A percentile compares a stretch with the other conserved stretches of the same genome.
phyloP scores from a whole-genome alignment of 1,140 invertebrate genomes.

The Diorhabda carinulata region DNA sequence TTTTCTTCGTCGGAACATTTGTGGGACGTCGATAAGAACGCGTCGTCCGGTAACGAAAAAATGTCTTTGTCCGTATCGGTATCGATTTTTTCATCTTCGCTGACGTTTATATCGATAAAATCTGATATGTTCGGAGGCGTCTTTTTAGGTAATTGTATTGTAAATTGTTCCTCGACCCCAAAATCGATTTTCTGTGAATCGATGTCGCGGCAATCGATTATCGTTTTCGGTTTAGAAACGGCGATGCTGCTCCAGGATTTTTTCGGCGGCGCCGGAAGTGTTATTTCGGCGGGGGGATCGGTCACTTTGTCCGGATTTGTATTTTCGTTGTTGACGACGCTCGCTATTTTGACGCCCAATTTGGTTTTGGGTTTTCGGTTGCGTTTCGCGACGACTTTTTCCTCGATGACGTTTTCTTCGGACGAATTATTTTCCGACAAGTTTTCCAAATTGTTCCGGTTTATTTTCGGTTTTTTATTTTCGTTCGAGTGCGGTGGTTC shows the following conservation, averaged over 20 bases:
- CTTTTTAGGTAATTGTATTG: conserved; percentile 29
- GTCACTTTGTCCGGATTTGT: conserved; percentile 21
- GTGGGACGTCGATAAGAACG: conserved; percentile 37
- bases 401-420: conserved; percentile 33
- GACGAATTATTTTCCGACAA: conserved; percentile 30
- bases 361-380: conserved; percentile 43
- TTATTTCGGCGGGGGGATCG: conserved; percentile 16
- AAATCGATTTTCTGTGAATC: conserved; percentile 23
- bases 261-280: conserved; percentile 29
- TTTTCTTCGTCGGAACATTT: conserved; percentile 44
- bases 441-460: conserved; percentile 4
- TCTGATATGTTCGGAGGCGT: conserved; percentile 22
- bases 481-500: conserved; percentile 14
- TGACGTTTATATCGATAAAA: conserved; percentile 31
- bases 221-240: conserved; percentile 25
- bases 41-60: conserved; percentile 3
- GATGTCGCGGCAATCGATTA: conserved; percentile 23
- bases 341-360: conserved; percentile 41
- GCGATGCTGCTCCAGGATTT: conserved; percentile 39
- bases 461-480: conserved; percentile 17
- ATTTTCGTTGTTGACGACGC: conserved; percentile 29
- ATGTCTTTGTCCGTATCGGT: conserved; percentile 4
- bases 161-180: conserved; percentile 27
- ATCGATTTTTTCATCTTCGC: conserved; percentile 22
- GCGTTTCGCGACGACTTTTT: conserved; percentile 33